These are phyloP conservation scores for Pygoscelis antarcticus DNA, from an alignment of 2,113 vertebrate species.

Conservation along the genomic window DNA sequence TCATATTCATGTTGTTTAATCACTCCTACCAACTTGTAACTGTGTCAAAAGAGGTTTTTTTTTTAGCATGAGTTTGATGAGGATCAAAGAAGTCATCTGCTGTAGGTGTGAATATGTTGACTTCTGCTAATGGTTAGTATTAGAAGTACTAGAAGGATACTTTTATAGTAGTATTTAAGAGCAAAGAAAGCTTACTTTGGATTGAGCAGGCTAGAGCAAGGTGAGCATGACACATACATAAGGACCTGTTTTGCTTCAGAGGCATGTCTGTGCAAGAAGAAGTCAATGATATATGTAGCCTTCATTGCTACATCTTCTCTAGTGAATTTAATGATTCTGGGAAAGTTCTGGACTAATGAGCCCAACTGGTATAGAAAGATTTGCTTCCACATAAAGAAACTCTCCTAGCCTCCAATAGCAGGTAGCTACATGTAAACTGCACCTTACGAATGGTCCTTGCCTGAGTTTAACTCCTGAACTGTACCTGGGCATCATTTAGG, in stretches of 20 bases:
- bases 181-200: not conserved
- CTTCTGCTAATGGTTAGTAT: not conserved
- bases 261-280: not conserved
- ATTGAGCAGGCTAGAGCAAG: not conserved
- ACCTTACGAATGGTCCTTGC: not conserved
- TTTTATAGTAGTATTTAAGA: not conserved
- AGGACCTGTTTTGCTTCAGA: not conserved
- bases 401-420: not conserved
- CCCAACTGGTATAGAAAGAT: not conserved
- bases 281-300: not conserved
- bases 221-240: not conserved
- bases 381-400: not conserved
- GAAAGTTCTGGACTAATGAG: not conserved
- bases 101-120: not conserved
- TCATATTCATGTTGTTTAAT: not conserved
- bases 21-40: not conserved
- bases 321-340: not conserved
- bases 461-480: not conserved
- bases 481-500: fast-evolving
- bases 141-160: not conserved
- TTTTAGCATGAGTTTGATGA: not conserved
- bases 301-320: not conserved
- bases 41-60: not conserved
- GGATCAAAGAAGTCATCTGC: not conserved
- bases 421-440: not conserved